These are phyloP conservation scores for Poeciliopsis prolifica DNA, from an alignment of 2,113 vertebrate genomes.

Conservation along the genomic window DNA sequence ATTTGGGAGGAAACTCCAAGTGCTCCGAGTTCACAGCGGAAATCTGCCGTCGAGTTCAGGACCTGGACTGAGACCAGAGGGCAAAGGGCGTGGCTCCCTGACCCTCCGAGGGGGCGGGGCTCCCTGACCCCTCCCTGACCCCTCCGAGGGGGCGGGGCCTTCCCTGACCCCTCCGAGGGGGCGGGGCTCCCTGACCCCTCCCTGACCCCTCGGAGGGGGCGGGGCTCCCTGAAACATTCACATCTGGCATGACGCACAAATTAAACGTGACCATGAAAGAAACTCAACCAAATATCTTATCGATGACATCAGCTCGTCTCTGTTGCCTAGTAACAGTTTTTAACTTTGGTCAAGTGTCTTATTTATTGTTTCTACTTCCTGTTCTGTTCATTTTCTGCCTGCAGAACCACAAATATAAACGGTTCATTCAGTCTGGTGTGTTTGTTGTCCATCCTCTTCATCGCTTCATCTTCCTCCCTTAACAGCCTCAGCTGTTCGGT, in stretches of 20 bases:
- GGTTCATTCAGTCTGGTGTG: not conserved
- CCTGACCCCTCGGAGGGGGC: not conserved
- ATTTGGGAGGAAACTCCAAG: slow-evolving; percentile 91
- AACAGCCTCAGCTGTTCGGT: not conserved
- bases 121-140: no score
- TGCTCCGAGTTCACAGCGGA: slow-evolving; percentile 94
- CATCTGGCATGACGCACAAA: slow-evolving; percentile 56
- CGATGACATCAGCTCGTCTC: not conserved
- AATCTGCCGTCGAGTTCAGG: slow-evolving; percentile 88
- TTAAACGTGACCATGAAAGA: slow-evolving; percentile 46
- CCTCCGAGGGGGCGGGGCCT: slow-evolving; percentile 4
- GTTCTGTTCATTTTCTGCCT: not conserved
- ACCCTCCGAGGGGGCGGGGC: no score
- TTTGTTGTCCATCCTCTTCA: not conserved
- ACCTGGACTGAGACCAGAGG: slow-evolving; percentile 69
- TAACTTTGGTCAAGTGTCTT: slow-evolving; percentile 7
- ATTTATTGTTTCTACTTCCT: slow-evolving; percentile 44
- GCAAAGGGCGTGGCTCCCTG: not conserved
- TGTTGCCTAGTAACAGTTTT: not conserved
- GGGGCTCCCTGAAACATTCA: slow-evolving; percentile 45
- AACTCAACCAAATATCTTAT: slow-evolving; percentile 2
- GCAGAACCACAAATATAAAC: not conserved
- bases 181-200: no score
- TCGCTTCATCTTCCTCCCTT: not conserved
- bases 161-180: not conserved